Evolutionary conservation across 2,888 invertebrate genomes (phyloP), one percentile per base, ranked within the genome.

Genomic region (Noctuana brunneofusca): DNA sequence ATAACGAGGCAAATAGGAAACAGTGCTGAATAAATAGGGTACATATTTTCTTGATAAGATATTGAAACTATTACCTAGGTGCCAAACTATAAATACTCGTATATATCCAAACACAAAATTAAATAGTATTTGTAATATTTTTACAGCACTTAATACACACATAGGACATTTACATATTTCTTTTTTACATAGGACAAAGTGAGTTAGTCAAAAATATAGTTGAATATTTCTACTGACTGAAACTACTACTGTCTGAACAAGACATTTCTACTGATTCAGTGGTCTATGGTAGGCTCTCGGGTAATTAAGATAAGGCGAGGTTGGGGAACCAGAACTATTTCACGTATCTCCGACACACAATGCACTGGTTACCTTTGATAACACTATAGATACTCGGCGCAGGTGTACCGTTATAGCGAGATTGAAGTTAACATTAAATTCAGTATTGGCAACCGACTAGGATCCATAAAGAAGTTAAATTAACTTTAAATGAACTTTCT

Each of bases 241-340:
- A 41, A 11, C 2, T 32, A 1, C 8, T 14, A 14, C 2, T 9
- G 41, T 14, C 38, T 16, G n/a, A 1, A 2, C 4, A 38, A 38
- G 38, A 14, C 38, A 38, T 16, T 46, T 46, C 46, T 46, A 46
- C 1, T 0, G 20, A 1, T 1, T 3, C 20, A 22, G 3, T n/a
- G 5, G 12, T 46, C 46, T 46, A 46, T 46, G 22, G 46, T 1
- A n/a, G 20, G 20, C 48, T 50, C 38, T 49, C 16, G 18, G 49
- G 57, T 49, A 49, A 58, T 58, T 58, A 58, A 58, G 58, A 58
- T 58, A 58, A 57, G 58, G 22, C 22, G 58, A 49, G 57, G 46
- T 24, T 35, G 49, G 24, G 35, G 35, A 58, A 38, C 35, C 49
- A 58, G 16, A 49, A 38, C 35, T 30, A 38, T 41, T 41, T 16